Conservation (phyloP, 2,888 invertebrate genomes). For the Mesorhabditis spiculigera region DNA sequence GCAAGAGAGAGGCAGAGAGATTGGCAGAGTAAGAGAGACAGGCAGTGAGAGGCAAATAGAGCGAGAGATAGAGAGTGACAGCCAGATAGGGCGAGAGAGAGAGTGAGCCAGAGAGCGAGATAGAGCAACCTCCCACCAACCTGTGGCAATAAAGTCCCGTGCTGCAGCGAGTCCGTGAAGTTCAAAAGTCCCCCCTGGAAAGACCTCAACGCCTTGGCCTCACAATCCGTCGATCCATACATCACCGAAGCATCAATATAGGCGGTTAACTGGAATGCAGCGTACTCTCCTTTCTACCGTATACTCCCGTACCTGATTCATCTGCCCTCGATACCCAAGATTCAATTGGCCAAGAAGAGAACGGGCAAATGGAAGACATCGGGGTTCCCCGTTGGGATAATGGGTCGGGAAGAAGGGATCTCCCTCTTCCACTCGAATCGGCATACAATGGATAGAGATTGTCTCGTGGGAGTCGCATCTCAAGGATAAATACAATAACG, state of each 20-base stretch:
- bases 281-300: slow-evolving; percentile 68
- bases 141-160: not conserved
- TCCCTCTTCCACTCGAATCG: slow-evolving; percentile 81
- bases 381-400: slow-evolving; percentile 77
- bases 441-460: slow-evolving; percentile 90
- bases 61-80: no score
- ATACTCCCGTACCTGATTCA: slow-evolving; percentile 27
- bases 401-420: slow-evolving; percentile 81
- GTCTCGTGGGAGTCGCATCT: slow-evolving; percentile 81
- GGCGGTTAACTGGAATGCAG: slow-evolving; percentile 82
- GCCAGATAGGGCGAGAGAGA: no score
- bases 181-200: slow-evolving; percentile 47
- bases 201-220: slow-evolving; percentile 72
- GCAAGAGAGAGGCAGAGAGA: no score
- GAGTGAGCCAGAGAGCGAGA: no score
- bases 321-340: slow-evolving; percentile 62
- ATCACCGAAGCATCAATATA: slow-evolving; percentile 75
- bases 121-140: not conserved
- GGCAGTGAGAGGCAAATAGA: no score
- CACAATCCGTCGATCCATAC: slow-evolving; percentile 85
- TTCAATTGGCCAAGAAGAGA: slow-evolving; percentile 86
- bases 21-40: no score
- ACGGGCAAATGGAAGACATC: slow-evolving; percentile 91
- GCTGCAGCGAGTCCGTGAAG: slow-evolving; percentile 48
- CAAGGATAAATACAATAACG: not conserved